Percentiles rank a stretch among this genome's conserved stretches.
phyloP scores from a whole-genome alignment of 2,113 vertebrate genomes.

The Stigmatopora nigra region DNA sequence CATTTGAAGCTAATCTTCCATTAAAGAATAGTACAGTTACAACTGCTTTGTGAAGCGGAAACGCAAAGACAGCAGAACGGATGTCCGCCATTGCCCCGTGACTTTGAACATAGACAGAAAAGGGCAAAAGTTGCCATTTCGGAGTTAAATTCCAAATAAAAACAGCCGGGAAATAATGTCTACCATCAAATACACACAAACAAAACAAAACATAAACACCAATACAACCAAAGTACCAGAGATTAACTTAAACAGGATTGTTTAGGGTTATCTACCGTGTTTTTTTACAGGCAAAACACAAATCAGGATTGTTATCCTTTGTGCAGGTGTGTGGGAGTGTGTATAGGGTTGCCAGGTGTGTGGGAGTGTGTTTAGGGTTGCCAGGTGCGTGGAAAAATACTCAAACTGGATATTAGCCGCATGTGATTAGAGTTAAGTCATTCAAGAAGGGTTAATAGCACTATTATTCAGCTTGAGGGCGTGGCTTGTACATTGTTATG shows the following conservation, averaged over 20 bases:
- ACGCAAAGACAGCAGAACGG: constrained; percentile 67
- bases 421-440: no score
- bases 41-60: constrained; percentile 62
- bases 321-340: constrained; percentile 6
- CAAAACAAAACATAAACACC: constrained; percentile 43
- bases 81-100: constrained; percentile 51
- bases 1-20: constrained; percentile 69
- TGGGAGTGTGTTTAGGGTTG: not conserved
- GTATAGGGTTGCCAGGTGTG: no score
- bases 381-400: no score
- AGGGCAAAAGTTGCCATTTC: constrained; percentile 46
- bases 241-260: constrained; percentile 66
- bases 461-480: no score
- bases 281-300: constrained; percentile 56
- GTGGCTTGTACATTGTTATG: no score
- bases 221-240: constrained; percentile 56
- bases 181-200: constrained; percentile 31
- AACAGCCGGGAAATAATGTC: constrained; percentile 60
- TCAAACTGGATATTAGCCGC: no score
- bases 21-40: constrained; percentile 58
- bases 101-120: constrained; percentile 56
- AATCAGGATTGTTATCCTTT: constrained; percentile 60
- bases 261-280: constrained; percentile 63
- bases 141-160: constrained; percentile 44
- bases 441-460: no score